phyloP scores from a whole-genome alignment of 2,797 vertebrate genomes.

The Tapirus indicus region DNA sequence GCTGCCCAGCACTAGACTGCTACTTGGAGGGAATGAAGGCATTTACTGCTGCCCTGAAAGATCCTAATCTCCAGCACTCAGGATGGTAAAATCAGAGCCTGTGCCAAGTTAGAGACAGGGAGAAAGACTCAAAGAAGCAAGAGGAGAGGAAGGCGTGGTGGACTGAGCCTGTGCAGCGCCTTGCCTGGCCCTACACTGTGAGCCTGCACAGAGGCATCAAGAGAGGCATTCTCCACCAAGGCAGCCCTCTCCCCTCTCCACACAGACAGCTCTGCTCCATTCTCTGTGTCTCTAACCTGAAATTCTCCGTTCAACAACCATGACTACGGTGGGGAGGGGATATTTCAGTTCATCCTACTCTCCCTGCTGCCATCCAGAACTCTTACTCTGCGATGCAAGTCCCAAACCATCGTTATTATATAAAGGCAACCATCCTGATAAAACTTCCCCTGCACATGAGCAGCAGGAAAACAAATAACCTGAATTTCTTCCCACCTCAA shows the following conservation, averaged over 20 bases:
- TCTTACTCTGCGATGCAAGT: neutral
- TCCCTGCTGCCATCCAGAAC: neutral
- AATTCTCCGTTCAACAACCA: neutral
- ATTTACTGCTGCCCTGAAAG: neutral
- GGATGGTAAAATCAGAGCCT: neutral
- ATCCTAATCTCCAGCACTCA: neutral
- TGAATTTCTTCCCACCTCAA: neutral
- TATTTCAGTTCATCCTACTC: neutral
- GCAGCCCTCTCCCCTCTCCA: neutral
- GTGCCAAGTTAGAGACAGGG: neutral
- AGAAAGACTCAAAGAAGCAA: neutral
- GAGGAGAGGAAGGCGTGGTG: neutral
- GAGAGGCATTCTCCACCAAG: neutral
- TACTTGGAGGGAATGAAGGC: neutral
- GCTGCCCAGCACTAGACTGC: rapidly evolving
- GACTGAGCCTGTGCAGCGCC: neutral
- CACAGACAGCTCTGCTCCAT: neutral
- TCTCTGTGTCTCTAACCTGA: neutral
- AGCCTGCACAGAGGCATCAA: neutral
- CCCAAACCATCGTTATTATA: neutral
- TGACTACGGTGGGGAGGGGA: rapidly evolving
- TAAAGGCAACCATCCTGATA: neutral
- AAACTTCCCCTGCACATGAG: neutral
- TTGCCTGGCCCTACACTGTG: neutral
- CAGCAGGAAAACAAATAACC: neutral